These are phyloP conservation scores for Steinernema hermaphroditum DNA, from an alignment of 2,888 invertebrate species.

Conservation along the genomic window DNA sequence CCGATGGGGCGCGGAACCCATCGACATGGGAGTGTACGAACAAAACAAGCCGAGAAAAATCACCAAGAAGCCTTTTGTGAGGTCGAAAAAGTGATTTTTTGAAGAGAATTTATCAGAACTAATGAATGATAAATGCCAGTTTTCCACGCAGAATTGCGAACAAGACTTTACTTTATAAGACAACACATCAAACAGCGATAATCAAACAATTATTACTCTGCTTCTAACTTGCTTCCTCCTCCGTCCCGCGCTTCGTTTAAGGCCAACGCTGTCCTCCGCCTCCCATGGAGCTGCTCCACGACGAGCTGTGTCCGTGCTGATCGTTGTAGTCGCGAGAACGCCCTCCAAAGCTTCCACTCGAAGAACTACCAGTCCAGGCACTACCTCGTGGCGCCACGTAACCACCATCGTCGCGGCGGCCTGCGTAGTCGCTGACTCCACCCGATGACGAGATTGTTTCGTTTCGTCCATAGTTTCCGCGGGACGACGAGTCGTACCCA, in stretches of 20 bases:
- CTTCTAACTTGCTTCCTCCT: no score
- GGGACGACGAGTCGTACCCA: neutral
- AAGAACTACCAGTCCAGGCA: conserved; percentile 7
- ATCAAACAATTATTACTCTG: no score
- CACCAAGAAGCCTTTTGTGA: neutral
- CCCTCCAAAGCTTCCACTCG: neutral
- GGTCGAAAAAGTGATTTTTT: no score
- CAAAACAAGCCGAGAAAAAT: neutral
- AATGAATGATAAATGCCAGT: no score
- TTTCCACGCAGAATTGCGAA: no score
- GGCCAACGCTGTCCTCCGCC: conserved; percentile 21
- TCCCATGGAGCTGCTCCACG: neutral
- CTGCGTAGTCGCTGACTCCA: neutral
- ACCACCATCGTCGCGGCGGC: conserved; percentile 19
- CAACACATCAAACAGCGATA: no score
- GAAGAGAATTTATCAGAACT: no score
- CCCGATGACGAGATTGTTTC: neutral
- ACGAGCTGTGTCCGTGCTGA: neutral
- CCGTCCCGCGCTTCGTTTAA: no score
- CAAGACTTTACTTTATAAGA: no score
- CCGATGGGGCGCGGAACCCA: conserved; percentile 4
- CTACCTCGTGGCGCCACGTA: conserved; percentile 13
- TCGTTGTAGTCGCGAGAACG: conserved; percentile 2
- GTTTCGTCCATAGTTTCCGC: neutral
- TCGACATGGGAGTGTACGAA: neutral